phyloP scores from a whole-genome alignment of 2,888 invertebrate species.

The Nysson spinosus region DNA sequence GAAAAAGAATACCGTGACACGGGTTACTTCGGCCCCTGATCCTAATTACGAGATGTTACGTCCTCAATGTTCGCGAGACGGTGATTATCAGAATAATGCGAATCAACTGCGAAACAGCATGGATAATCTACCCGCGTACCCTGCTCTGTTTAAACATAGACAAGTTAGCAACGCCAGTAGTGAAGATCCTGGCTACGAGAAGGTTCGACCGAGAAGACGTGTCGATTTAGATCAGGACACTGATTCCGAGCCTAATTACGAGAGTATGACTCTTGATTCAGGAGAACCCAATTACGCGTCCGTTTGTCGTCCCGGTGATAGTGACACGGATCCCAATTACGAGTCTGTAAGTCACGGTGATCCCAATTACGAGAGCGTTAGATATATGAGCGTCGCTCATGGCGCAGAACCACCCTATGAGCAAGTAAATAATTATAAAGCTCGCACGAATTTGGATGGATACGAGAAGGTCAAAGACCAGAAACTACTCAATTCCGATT shows the following conservation, averaged over 20 bases:
- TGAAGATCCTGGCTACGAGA: slow-evolving; percentile 79
- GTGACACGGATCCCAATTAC: slow-evolving; percentile 87
- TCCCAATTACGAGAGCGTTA: slow-evolving; percentile 91
- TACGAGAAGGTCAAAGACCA: slow-evolving; percentile 68
- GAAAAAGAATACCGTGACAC: slow-evolving; percentile 32
- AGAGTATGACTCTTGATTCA: slow-evolving; percentile 82
- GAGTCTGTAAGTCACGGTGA: slow-evolving; percentile 84
- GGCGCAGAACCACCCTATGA: slow-evolving; percentile 81
- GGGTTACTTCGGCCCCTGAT: slow-evolving; percentile 75
- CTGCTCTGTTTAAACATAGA: slow-evolving; percentile 70
- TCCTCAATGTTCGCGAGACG: slow-evolving; percentile 75
- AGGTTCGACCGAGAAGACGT: slow-evolving; percentile 76
- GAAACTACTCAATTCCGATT: slow-evolving; percentile 51
- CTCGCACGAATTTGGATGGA: slow-evolving; percentile 47
- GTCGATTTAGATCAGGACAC: slow-evolving; percentile 76
- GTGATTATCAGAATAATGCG: slow-evolving; percentile 24
- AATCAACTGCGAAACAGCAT: slow-evolving; percentile 41
- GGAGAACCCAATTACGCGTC: slow-evolving; percentile 82
- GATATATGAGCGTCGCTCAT: slow-evolving; percentile 82
- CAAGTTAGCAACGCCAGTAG: slow-evolving; percentile 72
- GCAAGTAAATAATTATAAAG: slow-evolving; percentile 64
- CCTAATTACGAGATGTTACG: slow-evolving; percentile 89
- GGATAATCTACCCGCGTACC: slow-evolving; percentile 63
- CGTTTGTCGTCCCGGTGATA: slow-evolving; percentile 79
- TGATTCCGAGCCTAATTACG: slow-evolving; percentile 86